Base-by-base conservation (phyloP, 2,797 vertebrate species). In the Chelonia mydas region DNA sequence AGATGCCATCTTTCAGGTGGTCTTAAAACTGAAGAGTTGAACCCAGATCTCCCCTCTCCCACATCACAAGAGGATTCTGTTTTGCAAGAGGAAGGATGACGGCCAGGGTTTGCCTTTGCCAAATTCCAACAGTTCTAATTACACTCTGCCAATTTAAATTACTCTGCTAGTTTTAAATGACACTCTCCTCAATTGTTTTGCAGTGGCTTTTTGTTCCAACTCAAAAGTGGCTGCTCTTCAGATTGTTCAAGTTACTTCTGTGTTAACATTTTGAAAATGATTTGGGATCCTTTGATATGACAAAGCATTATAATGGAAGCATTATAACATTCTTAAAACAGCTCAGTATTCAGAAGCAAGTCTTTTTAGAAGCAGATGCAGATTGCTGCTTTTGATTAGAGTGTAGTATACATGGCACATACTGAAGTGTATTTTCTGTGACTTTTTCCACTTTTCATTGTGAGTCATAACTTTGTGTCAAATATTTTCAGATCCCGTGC, bases 361-460 rank as follows among this genome's bases (percentile, higher is more conserved):
- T 23, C 37, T 72, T 68, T 84, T 93, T 92, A 85, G 45, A 72
- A 89, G 81, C 13, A 85, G 51, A 89, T 87, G 23, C 12, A 77
- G 10, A 37, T 61, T 72, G 15, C n/a, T 68, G 37, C 68, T 86
- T 87, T 85, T 55, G 81, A 50, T 77, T 55, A 80, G 6, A 91
- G 6, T 2, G 0, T 27, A 77, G 31, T 72, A 90, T 65, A 6
- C n/a, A 31, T 89, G 37, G n/a, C 28, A 0, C 0, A n/a, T 88
- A 89, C 86, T 86, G 50, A 72, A 41, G 3, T 1, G 0, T 51
- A 57, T n/a, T 6, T 92, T 3, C 65, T 83, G n/a, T 47, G 82
- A 50, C 3, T 87, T 25, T 45, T 15, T 85, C 28, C 1, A 6
- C 33, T 23, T 82, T 89, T 45, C 12, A 1, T 86, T 51, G 7